These are phyloP conservation scores for Bergia puertoricense DNA, from an alignment of 92 coral and sea anemone genomes.

Conservation along the genomic window DNA sequence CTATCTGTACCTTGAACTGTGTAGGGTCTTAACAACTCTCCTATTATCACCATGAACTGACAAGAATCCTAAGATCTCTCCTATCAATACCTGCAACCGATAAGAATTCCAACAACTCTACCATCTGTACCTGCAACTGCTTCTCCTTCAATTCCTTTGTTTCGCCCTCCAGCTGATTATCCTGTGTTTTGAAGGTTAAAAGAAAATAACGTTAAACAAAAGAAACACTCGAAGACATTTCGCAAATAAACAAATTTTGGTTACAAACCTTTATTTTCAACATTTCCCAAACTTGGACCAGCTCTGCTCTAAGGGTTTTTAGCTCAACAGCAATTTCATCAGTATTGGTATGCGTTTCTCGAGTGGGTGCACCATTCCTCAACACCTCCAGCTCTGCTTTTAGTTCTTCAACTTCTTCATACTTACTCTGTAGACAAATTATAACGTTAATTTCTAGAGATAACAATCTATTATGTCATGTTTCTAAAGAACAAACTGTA, in stretches of 20 bases:
- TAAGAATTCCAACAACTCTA: neutral
- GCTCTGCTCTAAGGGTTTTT: conserved; percentile 65
- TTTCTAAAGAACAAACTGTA: neutral
- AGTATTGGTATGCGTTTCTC: neutral
- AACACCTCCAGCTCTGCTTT: neutral
- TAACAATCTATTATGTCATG: neutral
- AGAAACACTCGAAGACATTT: neutral
- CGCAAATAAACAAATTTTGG: too few relatives aligned
- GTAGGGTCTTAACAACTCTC: too few relatives aligned
- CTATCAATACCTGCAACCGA: too few relatives aligned
- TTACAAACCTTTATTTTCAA: conserved; percentile 65
- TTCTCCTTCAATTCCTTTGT: conserved; percentile 40
- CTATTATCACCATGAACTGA: too few relatives aligned
- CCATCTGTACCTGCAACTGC: neutral
- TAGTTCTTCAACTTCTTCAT: neutral
- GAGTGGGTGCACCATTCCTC: neutral
- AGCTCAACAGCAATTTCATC: conserved; percentile 60
- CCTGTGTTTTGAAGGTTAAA: conserved; percentile 15
- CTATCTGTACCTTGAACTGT: too few relatives aligned
- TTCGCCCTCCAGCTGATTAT: conserved; percentile 43
- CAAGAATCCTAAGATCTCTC: neutral
- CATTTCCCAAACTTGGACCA: conserved; percentile 71
- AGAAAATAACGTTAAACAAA: neutral
- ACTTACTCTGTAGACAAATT: neutral
- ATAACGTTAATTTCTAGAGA: neutral